These are phyloP conservation scores for Hydractinia symbiolongicarpus DNA, from an alignment of 30 jellyfish, hydroid and myxozoan genomes.

Conservation along the genomic window DNA sequence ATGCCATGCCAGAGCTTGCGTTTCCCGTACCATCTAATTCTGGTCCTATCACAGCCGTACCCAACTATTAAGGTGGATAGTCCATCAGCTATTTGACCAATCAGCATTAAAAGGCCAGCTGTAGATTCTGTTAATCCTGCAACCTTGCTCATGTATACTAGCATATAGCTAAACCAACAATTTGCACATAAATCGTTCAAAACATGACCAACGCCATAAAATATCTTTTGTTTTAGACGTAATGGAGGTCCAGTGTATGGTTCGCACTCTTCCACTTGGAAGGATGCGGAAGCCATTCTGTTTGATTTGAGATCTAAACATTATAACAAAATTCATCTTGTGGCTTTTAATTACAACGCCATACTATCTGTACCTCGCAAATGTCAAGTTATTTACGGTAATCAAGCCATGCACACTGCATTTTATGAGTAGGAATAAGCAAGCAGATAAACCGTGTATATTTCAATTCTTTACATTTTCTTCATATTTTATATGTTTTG, in stretches of 20 bases:
- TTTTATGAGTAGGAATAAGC: too few species aligned
- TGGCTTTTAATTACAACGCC: too few species aligned
- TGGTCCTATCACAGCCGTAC: constrained; percentile 77
- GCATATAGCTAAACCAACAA: constrained; percentile 85
- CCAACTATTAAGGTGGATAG: constrained; percentile 78
- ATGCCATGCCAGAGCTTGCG: constrained; percentile 84
- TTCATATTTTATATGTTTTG: too few species aligned
- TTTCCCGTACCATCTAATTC: constrained; percentile 50
- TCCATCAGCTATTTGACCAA: constrained; percentile 96
- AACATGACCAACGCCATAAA: constrained; percentile 89
- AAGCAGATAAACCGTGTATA: too few species aligned
- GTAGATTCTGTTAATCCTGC: constrained; percentile 66
- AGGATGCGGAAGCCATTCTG: too few species aligned
- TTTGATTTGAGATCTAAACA: too few species aligned
- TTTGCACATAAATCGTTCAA: constrained; percentile 89
- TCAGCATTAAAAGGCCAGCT: constrained; percentile 76
- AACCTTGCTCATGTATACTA: constrained; percentile 72
- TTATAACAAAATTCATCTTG: too few species aligned
- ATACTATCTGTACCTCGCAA: too few species aligned
- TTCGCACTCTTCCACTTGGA: too few species aligned
- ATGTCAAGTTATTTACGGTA: too few species aligned
- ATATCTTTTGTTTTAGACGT: constrained; percentile 42
- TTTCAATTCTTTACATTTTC: too few species aligned
- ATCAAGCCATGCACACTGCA: too few species aligned
- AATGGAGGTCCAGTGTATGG: neutral